Conservation (phyloP, 1,140 invertebrate species). For the Bombyx mandarina region DNA sequence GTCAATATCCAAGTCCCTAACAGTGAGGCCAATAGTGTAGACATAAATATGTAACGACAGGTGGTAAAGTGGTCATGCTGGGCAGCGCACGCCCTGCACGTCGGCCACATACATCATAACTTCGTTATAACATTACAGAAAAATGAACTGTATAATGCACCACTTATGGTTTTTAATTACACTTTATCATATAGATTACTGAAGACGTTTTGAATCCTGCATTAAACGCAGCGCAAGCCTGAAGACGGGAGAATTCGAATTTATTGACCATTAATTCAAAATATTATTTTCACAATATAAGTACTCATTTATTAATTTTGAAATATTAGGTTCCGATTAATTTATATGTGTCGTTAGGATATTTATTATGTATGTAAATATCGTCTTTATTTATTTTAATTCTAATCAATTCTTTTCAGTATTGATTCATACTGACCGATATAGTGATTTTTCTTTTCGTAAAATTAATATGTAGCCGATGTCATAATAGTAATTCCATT, state of each 20-base stretch:
- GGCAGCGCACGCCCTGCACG: constrained; percentile 50
- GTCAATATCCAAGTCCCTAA: constrained; percentile 72
- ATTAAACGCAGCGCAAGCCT: constrained; percentile 58
- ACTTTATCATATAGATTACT: constrained; percentile 8
- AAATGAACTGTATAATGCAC: constrained; percentile 37
- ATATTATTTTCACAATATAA: constrained; percentile 72
- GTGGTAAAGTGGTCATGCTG: constrained; percentile 69
- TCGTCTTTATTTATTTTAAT: constrained; percentile 59
- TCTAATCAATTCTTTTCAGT: constrained; percentile 59
- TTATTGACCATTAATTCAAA: constrained; percentile 72
- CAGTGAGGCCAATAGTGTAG: constrained; percentile 69
- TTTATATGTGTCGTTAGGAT: constrained; percentile 70
- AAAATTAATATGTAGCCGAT: no score
- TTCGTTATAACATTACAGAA: constrained; percentile 19
- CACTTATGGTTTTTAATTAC: constrained; percentile 28
- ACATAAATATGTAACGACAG: constrained; percentile 71
- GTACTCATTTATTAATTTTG: constrained; percentile 71
- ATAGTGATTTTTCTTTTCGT: no score
- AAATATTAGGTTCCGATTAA: constrained; percentile 71
- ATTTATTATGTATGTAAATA: constrained; percentile 71
- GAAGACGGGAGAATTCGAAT: constrained; percentile 70
- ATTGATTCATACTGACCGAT: no score
- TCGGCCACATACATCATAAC: constrained; percentile 22
- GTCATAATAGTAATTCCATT: constrained; percentile 40
- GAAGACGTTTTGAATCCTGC: constrained; percentile 13